Conservation (phyloP, 1,140 invertebrate genomes). For the Heliconius himera region DNA sequence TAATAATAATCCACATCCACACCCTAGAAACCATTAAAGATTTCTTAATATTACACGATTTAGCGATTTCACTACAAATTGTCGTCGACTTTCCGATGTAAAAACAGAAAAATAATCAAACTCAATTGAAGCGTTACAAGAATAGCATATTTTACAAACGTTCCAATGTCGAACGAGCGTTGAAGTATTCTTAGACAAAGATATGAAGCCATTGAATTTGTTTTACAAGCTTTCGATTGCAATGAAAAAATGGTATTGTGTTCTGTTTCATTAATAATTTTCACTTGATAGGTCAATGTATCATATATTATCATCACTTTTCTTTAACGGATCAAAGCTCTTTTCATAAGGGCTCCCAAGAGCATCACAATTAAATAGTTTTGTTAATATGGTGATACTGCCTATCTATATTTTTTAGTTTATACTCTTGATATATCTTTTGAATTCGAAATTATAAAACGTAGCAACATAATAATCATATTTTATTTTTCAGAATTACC, state of each 20-base stretch:
- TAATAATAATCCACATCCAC: not conserved
- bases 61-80: constrained; percentile 52
- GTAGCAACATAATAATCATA: too few species aligned
- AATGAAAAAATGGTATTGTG: constrained; percentile 61
- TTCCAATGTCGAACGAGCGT: constrained; percentile 48
- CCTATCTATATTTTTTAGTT: too few species aligned
- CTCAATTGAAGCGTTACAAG: constrained; percentile 68
- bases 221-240: constrained; percentile 65
- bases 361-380: not conserved
- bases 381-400: not conserved
- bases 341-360: not conserved
- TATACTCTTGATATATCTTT: too few species aligned
- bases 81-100: constrained; percentile 44
- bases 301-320: not conserved
- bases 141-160: constrained; percentile 59
- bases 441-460: too few species aligned
- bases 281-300: constrained; percentile 54
- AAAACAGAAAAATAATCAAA: constrained; percentile 65
- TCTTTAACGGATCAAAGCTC: not conserved
- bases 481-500: too few species aligned
- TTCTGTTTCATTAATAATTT: constrained; percentile 45
- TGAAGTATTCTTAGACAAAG: constrained; percentile 57
- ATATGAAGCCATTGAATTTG: constrained; percentile 60
- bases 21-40: not conserved
- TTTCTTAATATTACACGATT: constrained; percentile 22